Base-by-base conservation (phyloP, 2,797 vertebrate genomes). In the Allobates femoralis region DNA sequence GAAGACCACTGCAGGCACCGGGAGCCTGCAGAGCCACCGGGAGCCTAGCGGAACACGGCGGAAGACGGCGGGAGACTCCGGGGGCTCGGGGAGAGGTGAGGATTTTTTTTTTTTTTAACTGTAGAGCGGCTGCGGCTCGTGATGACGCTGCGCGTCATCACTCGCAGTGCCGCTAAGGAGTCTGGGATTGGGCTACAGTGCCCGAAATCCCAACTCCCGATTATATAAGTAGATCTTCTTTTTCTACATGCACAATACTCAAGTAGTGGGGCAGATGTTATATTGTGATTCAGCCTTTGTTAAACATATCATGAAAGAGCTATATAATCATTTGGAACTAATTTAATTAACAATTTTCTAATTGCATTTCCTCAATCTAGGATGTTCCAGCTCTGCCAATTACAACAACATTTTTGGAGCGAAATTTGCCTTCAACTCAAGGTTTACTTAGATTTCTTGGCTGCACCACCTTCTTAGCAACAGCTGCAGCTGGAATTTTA, bases 361-460 rank as follows among this genome's bases (percentile, higher is more conserved):
- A 46, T 50, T 74, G 7, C 30, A 4, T 79, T 3, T 91, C 69
- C 89, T 90, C 88, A 34, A 60, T 51, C 2, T 87, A 96, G 95
- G 95, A 95, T 37, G 93, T 95, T 66, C 94, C 93, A 88, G 89
- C 91, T 41, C 19, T 0, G 1, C 93, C 94, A 0, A 92, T 95
- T 85, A 76, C 86, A 60, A 90, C 82, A 34, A 94, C 76, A 32
- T 95, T 95, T 90, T 94, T 92, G 92, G 93, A 95, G 67, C 94
- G 93, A 81, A 93, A 93, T 89, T 90, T 96, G 76, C 95, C 95
- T 0, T 95, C 95, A 0, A 89, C 91, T 0, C 55, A 89, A 0
- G 94, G 94, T 74, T 89, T 94, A 23, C 83, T 96, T 85, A 92
- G 90, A 90, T 90, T 95, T 64, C n/a, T 94, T 51, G 92, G 94